Percentiles rank a stretch among this genome's conserved stretches.
Evolutionary conservation across 2,888 invertebrate species (phyloP).

Genomic region (Athrips mouffetella): DNA sequence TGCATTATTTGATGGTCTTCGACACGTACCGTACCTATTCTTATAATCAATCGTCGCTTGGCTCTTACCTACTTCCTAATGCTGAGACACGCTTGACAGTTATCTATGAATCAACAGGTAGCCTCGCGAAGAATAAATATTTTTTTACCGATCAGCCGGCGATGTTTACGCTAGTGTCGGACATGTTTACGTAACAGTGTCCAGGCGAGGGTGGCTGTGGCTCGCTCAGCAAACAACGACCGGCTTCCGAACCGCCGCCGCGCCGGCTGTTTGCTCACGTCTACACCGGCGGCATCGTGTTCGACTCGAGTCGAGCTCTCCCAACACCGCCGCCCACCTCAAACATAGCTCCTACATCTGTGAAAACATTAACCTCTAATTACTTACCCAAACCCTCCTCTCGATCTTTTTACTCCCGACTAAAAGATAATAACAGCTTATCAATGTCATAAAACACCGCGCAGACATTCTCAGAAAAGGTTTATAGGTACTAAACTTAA

Average conservation of each 20-base stretch:
- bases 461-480: neutral
- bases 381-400: conserved; percentile 15
- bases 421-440: conserved; percentile 6
- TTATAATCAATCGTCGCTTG: too few species aligned
- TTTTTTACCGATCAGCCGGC: conserved; percentile 70
- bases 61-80: neutral
- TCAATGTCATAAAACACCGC: neutral
- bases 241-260: conserved; percentile 48
- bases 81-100: conserved; percentile 20
- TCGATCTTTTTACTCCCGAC: conserved; percentile 2
- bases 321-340: conserved; percentile 25
- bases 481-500: conserved; percentile 7
- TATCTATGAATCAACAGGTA: conserved; percentile 27
- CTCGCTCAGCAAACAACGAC: neutral
- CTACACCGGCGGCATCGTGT: neutral
- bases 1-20: too few species aligned
- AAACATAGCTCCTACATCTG: conserved; percentile 38
- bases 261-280: conserved; percentile 51
- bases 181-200: conserved; percentile 70
- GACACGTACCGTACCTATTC: too few species aligned
- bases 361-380: conserved; percentile 26
- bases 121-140: conserved; percentile 64
- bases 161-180: conserved; percentile 59
- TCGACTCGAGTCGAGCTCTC: too few species aligned
- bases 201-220: conserved; percentile 25